Evolutionary conservation across 1,140 invertebrate species (phyloP), one percentile per base, ranked within the genome.

Genomic region (Drosophila sp.): DNA sequence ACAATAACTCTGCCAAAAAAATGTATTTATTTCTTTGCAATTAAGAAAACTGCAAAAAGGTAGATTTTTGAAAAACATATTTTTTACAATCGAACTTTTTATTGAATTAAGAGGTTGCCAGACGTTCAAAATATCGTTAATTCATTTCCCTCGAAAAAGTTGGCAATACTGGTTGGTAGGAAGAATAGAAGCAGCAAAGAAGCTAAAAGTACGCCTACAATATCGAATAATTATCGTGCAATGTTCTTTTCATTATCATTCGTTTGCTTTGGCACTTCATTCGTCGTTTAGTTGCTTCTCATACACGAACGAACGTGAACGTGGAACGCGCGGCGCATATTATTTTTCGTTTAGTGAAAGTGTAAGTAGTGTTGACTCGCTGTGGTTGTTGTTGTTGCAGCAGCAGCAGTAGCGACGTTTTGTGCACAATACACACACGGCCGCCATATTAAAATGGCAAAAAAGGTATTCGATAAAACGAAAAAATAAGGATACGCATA

Each of bases 311-410:
- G 63, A 73, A 77, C 69, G 73, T 76, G 73, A 59, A 76, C 69
- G 76, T 57, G 69, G 69, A 58, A 79, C 76, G 76, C 76, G 76
- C 76, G 76, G 75, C 63, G 69, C 69, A 78, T 61, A 79, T 78
- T 78, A 78, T 79, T 79, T 79, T 78, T 79, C 76, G 76, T 79
- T 79, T 78, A 79, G 76, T 79, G 76, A 79, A 79, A 79, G 76
- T 79, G 76, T 79, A 79, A 79, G 77, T 79, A 79, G 76, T 78
- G 62, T 72, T 78, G 67, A 36, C 57, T 69, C 27, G 48, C 56
- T 73, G 65, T 73, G 61, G 67, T 78, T 58, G 62, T 66, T 72
- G 69, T 72, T 72, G 64, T 66, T 67, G 69, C 40, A 58, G 56
- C 38, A 67, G 41, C 13, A 43, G 38, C 51, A 72, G 69, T 51